Base-by-base conservation (phyloP, 2,888 invertebrate genomes). In the Drosophila tanythrix region DNA sequence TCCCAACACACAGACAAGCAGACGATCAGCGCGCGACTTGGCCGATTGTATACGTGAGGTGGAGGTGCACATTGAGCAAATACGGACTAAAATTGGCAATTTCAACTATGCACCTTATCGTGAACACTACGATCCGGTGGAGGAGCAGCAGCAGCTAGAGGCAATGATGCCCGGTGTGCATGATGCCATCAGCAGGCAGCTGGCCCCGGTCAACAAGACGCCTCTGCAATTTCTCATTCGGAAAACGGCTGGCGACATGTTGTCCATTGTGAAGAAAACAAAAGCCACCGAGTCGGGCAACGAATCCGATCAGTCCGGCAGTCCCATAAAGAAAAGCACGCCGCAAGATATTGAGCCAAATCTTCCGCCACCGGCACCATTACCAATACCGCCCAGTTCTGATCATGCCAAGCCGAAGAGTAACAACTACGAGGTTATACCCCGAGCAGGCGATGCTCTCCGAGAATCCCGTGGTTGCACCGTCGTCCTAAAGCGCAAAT, bases 51-150 rank as follows among this genome's bases (percentile, higher is more conserved):
- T 96, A 74, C 94, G 94, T 82, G 97, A 98, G 94, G 95, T 97
- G 0, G 95, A 96, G 75, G 93, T 95, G 25, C 97, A 98, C 88
- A 96, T 97, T 48, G 94, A 95, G 31, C 96, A 96, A 83, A 94
- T 98, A 74, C 95, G 94, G 70, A 94, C 94, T 48, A 95, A 95
- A 86, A 96, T 96, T 92, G 96, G 96, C 0, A 94, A 94, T 75
- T 97, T 97, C 90, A 94, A 95, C 35, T 96, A 96, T 92, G 96
- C 97, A 0, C 95, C 95, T 1, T 95, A 95, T 84, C 95, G 95
- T 79, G 96, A 95, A 31, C 94, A 94, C 1, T 96, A 96, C 82
- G 95, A 96, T 74, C 95, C 96, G 0, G 92, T 93, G 13, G 94
- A 95, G 63, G 94, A 95, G 79, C 91, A 93, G 11, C 94, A 95